Evolutionary conservation across 2,113 vertebrate species (phyloP).

Genomic region (Columba livia): DNA sequence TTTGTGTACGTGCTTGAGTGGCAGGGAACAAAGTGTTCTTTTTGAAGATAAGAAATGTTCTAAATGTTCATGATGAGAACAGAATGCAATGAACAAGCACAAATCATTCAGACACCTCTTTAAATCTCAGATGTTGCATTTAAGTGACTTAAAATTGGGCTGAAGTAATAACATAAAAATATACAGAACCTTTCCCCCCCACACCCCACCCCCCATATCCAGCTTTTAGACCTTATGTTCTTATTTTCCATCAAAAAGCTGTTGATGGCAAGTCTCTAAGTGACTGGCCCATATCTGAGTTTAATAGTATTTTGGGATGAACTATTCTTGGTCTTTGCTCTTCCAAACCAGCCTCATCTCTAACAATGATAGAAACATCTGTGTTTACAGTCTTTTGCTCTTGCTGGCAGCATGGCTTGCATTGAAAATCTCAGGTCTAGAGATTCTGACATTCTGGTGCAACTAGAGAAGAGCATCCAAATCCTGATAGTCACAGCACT

Average conservation of each 20-base stretch:
- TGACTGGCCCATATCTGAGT: not conserved
- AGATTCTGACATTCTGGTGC: not conserved
- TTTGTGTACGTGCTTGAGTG: conserved; percentile 57
- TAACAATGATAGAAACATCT: not conserved
- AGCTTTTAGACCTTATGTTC: not conserved
- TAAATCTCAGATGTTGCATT: not conserved
- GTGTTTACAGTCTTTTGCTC: not conserved
- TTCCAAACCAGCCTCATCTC: not conserved
- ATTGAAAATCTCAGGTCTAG: not conserved
- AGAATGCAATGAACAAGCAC: conserved; percentile 55
- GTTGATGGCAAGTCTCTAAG: not conserved
- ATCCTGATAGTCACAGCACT: not conserved
- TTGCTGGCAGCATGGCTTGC: not conserved
- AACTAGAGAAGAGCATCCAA: not conserved
- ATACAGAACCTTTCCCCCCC: not conserved
- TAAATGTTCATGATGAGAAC: conserved; percentile 62
- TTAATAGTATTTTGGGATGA: not conserved
- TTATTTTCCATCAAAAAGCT: not conserved
- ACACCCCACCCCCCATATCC: not conserved
- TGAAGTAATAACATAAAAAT: not conserved
- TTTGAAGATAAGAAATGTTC: conserved; percentile 68
- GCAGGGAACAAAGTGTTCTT: conserved; percentile 70
- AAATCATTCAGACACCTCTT: conserved; percentile 24
- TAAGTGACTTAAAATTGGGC: not conserved
- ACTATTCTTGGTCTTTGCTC: not conserved